Evolutionary conservation across 2,888 invertebrate genomes (phyloP).

Genomic region (Parnassius mnemosyne): DNA sequence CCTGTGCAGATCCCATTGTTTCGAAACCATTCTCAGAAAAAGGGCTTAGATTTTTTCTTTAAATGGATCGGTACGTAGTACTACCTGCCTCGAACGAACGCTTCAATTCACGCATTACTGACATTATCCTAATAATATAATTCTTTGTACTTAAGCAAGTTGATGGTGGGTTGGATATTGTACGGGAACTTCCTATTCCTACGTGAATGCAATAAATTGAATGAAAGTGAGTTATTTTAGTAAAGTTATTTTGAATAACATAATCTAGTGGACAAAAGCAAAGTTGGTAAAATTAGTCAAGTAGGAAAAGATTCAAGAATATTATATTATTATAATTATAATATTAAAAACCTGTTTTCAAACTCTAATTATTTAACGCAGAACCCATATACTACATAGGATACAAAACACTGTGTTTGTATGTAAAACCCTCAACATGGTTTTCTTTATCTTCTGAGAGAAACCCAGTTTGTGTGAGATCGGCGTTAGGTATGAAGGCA

Average conservation of each 20-base stretch:
- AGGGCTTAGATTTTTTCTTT: conserved; percentile 19
- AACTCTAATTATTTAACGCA: too few relatives aligned
- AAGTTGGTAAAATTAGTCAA: too few relatives aligned
- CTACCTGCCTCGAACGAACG: conserved; percentile 21
- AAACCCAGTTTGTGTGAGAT: neutral
- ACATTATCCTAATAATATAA: neutral
- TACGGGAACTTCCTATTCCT: neutral
- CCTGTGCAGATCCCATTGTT: conserved; percentile 50
- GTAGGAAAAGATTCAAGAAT: too few relatives aligned
- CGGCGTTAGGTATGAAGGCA: conserved; percentile 34
- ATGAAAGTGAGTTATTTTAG: neutral
- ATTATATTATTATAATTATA: too few relatives aligned
- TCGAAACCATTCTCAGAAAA: conserved; percentile 29
- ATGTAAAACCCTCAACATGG: neutral
- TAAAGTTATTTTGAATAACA: too few relatives aligned
- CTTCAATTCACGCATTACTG: conserved; percentile 15
- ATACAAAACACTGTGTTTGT: too few relatives aligned
- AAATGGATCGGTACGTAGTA: conserved; percentile 14
- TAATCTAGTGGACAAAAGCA: too few relatives aligned
- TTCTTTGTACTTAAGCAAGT: neutral
- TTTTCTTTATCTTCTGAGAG: conserved; percentile 7
- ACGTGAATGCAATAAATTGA: neutral
- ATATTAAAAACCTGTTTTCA: too few relatives aligned
- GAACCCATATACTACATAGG: too few relatives aligned
- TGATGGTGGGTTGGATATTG: conserved; percentile 2